Evolutionary conservation across 2,888 invertebrate species (phyloP), one percentile per base, ranked within the genome.

Genomic region (Criorhina ranunculi): DNA sequence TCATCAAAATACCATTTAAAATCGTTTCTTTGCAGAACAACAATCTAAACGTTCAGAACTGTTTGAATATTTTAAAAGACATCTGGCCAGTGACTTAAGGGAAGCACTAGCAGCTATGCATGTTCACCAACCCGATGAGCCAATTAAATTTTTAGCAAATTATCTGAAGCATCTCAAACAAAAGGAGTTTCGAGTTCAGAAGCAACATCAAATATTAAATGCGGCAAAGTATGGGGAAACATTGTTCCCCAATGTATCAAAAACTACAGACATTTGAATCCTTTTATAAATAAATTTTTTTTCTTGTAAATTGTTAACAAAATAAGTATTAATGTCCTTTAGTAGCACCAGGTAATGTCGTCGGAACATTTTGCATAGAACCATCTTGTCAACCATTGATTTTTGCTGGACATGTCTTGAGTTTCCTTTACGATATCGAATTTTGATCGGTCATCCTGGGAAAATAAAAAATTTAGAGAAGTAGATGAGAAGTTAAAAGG

Each of bases 301-400:
- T n/a, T n/a, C n/a, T n/a, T n/a, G n/a, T n/a, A 29, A 57, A 33
- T 11, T 8, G 9, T 35, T 5, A 33, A 51, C 15, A 6, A 29
- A 37, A 19, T 12, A 2, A 2, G n/a, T 1, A 44, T 4, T n/a
- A 40, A n/a, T 11, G 29, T 9, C 15, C 3, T 51, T 33, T 9
- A 81, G 69, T 19, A 77, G 62, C 98, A 98, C 97, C 98, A 98
- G 33, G 94, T 93, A 3, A 91, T 87, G 89, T 98, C 97, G 80
- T 94, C 92, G 87, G 95, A 93, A 90, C 98, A 99, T 93, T 98
- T 98, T 59, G 96, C 97, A 91, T 95, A 94, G 91, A 96, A 98
- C 98, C 98, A 99, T 80, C 95, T 92, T 60, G 95, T 93, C 90
- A 97, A 94, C 82, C 97, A 92, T 90, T 94, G 94, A 91, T 98